Conservation (phyloP, 2,113 vertebrate genomes). For the Crotalus horridus region DNA sequence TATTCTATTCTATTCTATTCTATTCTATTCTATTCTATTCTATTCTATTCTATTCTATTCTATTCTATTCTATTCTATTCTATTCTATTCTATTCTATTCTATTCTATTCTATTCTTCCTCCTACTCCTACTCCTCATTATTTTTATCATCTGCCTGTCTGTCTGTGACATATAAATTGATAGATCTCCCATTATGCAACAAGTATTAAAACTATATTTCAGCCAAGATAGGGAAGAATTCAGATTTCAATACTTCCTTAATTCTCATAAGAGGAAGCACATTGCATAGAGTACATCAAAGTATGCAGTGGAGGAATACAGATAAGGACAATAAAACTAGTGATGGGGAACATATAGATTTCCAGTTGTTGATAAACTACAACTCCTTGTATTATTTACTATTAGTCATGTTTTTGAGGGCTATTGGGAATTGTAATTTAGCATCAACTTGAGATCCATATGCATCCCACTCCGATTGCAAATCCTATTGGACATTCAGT, state of each 20-base stretch:
- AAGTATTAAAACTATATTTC: neutral
- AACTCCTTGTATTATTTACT: neutral
- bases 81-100: too few relatives aligned
- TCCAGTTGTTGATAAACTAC: neutral
- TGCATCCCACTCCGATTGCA: neutral
- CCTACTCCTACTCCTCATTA: neutral
- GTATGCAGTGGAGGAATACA: fast-evolving
- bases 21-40: too few relatives aligned
- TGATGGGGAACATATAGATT: neutral
- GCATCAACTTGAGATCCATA: neutral
- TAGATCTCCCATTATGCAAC: neutral
- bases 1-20: too few relatives aligned
- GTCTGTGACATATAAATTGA: neutral
- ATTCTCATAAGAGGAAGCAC: neutral
- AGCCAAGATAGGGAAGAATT: neutral
- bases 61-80: too few relatives aligned
- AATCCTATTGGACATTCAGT: fast-evolving
- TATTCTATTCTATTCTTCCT: too few relatives aligned
- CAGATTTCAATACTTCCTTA: too few relatives aligned
- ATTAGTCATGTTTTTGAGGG: neutral
- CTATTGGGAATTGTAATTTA: neutral
- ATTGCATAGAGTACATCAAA: neutral
- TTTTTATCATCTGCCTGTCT: neutral
- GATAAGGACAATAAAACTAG: neutral
- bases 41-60: too few relatives aligned